Evolutionary conservation across 2,888 invertebrate genomes (phyloP), one percentile per base, ranked within the genome.

Genomic region (Arrhopalites spinosus): DNA sequence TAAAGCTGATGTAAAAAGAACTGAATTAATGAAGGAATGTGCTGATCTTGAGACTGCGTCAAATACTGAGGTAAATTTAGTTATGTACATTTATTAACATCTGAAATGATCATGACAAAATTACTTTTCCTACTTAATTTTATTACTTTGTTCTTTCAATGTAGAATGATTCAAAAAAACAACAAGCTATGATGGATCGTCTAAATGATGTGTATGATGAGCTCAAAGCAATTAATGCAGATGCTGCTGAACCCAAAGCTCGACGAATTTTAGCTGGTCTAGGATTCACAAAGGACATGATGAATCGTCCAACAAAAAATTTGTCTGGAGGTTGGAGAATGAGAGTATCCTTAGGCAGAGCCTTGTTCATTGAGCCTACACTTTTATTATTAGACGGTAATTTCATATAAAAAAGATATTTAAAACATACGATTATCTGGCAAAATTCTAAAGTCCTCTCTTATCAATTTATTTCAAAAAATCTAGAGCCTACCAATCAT

Each of bases 221-320:
- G 85, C 86, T 99, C 77, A 93, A 95, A 85, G 96, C 96, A 0
- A 98, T 98, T 79, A 96, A 96, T 15, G 98, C 98, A 0, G 98
- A 99, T 86, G 95, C 98, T 0, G 99, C 99, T 0, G 99, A 99
- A 86, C 95, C 98, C 0, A 90, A 95, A 81, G 99, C 99, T 0
- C 89, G 98, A 0, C 89, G 99, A 77, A 98, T 99, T 84, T 87
- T 99, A 63, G 96, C 98, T 78, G 99, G 99, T 92, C 88, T 99
- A 73, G 98, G 98, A 61, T 99, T 99, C 86, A 93, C 86, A 0
- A 85, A 86, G 63, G 86, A 87, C 77, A 90, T 90, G 90, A 98
- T 98, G 87, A 89, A 96, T 86, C 89, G 98, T 78, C 91, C 96
- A 0, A 90, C 90, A 1, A 89, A 89, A 81, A 87, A 89, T 83